Evolutionary conservation across 1,140 invertebrate genomes (phyloP).

Genomic region (Euschistus heros): DNA sequence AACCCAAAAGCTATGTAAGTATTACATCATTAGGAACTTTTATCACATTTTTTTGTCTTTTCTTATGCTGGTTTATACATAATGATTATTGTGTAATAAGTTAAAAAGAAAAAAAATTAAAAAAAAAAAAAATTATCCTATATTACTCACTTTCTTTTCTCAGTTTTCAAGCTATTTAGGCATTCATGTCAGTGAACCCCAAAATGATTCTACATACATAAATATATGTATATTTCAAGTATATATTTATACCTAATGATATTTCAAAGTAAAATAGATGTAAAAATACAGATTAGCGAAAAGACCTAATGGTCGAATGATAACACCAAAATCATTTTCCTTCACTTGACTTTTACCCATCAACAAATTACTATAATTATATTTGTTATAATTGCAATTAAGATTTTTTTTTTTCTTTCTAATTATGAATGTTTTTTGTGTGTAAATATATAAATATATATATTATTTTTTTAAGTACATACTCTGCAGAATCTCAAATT

Average conservation of each 20-base stretch:
- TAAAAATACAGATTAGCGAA: not conserved
- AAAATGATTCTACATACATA: not conserved
- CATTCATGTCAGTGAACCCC: not conserved
- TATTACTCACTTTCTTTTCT: not conserved
- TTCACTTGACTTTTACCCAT: not conserved
- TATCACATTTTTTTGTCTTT: conserved; percentile 12
- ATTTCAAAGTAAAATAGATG: not conserved
- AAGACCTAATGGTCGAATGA: conserved; percentile 2
- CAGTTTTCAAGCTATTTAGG: not conserved
- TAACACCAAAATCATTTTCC: conserved; percentile 7
- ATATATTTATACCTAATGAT: too few relatives aligned
- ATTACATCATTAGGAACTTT: conserved; percentile 13
- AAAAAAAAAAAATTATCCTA: conserved; percentile 3
- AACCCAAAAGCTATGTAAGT: conserved; percentile 14
- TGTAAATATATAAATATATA: conserved; percentile 18
- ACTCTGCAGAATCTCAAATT: conserved; percentile 8
- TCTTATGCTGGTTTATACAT: conserved; percentile 12
- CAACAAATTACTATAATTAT: not conserved
- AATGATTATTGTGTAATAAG: not conserved
- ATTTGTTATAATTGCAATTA: conserved; percentile 1
- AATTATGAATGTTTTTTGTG: conserved; percentile 14
- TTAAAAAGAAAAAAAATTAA: not conserved
- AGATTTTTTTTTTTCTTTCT: conserved; percentile 5
- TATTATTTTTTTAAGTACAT: conserved; percentile 11
- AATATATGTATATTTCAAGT: too few relatives aligned